These are phyloP conservation scores for Nymphalis io DNA, from an alignment of 1,140 invertebrate species.

Conservation along the genomic window DNA sequence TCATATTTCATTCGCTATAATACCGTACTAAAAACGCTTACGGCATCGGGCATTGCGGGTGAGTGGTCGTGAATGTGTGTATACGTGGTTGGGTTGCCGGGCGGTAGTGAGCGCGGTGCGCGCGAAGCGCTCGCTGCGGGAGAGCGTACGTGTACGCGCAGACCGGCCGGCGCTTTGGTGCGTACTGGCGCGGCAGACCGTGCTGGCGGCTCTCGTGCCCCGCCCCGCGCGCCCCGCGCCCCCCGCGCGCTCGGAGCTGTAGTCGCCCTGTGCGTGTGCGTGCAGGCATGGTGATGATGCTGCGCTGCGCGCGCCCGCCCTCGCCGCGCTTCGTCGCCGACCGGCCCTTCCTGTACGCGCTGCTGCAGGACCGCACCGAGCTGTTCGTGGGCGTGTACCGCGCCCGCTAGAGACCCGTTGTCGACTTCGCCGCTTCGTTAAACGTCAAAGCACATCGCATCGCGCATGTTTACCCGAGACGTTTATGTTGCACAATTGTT, in stretches of 20 bases:
- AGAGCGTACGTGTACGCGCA: slow-evolving; percentile 41
- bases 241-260: slow-evolving; percentile 51
- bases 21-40: slow-evolving; percentile 2
- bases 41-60: slow-evolving; percentile 2
- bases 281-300: slow-evolving; percentile 69
- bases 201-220: slow-evolving; percentile 32
- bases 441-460: neutral
- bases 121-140: slow-evolving; percentile 40
- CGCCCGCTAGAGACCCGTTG: slow-evolving; percentile 5
- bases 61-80: slow-evolving; percentile 34
- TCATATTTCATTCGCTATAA: neutral
- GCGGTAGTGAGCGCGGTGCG: slow-evolving; percentile 52
- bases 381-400: slow-evolving; percentile 55
- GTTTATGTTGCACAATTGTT: neutral
- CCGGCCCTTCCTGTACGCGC: slow-evolving; percentile 61
- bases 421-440: neutral
- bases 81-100: slow-evolving; percentile 36
- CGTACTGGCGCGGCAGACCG: slow-evolving; percentile 35
- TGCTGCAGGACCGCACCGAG: slow-evolving; percentile 40
- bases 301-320: slow-evolving; percentile 55
- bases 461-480: too few relatives aligned
- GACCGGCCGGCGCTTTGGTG: slow-evolving; percentile 62
- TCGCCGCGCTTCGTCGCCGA: slow-evolving; percentile 53
- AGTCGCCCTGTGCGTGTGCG: slow-evolving; percentile 36
- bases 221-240: slow-evolving; percentile 20